phyloP scores from a whole-genome alignment of 2,888 invertebrate genomes.

The Desoria tigrina region DNA sequence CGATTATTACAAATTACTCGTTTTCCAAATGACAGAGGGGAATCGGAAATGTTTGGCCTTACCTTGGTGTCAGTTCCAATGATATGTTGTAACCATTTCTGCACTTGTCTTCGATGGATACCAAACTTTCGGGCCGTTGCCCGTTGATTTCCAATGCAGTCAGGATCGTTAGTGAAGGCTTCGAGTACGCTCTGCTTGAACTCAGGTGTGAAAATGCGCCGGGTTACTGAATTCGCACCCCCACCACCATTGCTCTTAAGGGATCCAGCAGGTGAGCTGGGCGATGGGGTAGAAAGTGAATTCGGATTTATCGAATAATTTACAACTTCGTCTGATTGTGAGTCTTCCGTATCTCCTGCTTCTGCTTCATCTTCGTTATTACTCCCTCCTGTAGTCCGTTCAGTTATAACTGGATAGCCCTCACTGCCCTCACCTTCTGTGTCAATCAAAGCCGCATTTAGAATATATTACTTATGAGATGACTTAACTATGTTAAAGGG shows the following conservation, averaged over 20 bases:
- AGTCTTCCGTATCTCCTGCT: conserved; percentile 9
- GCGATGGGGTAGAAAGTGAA: conserved; percentile 34
- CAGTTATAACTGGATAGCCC: conserved; percentile 3
- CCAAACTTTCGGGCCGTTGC: conserved; percentile 88
- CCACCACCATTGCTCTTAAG: conserved; percentile 32
- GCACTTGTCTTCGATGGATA: conserved; percentile 84
- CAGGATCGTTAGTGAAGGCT: conserved; percentile 80
- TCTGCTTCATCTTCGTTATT: background rate
- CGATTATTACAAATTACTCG: no score
- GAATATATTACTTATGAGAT: no score
- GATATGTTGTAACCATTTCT: conserved; percentile 77
- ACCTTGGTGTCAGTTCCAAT: conserved; percentile 15
- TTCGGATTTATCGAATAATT: conserved; percentile 42
- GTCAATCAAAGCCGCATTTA: conserved; percentile 28
- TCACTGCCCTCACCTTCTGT: conserved; percentile 22
- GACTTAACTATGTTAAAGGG: no score
- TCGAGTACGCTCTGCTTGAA: conserved; percentile 86
- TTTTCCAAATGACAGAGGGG: no score
- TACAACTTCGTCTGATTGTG: background rate
- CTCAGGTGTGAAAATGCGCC: conserved; percentile 84
- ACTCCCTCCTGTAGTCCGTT: conserved; percentile 14
- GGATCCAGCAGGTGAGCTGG: conserved; percentile 41
- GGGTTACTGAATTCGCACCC: conserved; percentile 56
- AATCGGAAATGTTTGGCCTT: conserved; percentile 5
- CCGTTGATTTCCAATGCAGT: conserved; percentile 85